Base-by-base conservation (phyloP, 2,797 vertebrate genomes). In the Brachyrhaphis roseni region DNA sequence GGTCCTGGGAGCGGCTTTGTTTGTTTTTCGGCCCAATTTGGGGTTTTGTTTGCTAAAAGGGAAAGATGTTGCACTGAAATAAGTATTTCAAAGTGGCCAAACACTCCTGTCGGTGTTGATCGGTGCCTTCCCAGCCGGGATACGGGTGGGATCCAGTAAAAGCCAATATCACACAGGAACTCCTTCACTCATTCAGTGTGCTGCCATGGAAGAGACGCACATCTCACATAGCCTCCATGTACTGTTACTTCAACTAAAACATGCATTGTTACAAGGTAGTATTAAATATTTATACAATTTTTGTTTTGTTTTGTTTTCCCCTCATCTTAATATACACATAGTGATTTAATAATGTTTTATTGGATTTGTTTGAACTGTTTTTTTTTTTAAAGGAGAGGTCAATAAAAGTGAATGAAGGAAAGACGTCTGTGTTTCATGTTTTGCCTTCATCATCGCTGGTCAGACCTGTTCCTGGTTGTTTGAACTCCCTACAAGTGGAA, bases 361-460 rank as follows among this genome's bases (percentile, higher is more conserved):
- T 92, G 88, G 77, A 90, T 91, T 88, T 85, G 72, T 95, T 92
- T 93, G 79, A 87, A 87, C 53, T 84, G 89, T 53, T 92, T 95
- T 95, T 46, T 72, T 80, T 66, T 64, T 62, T 31, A 92, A 93
- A 93, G 89, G 92, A 90, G 75, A 90, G 81, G 82, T 90, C 88
- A 95, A 94, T 95, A 95, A 96, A 95, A 91, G 85, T 89, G 88
- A 90, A 89, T 47, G 84, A 92, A 92, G 64, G 20, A 85, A 46
- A 53, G 49, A 10, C 2, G 18, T 72, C 64, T 78, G 51, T 62
- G 72, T 80, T 43, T 78, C 87, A 46, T 86, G 77, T 86, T 87
- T 82, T 80, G 18, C 36, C 45, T 78, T 76, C 12, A 43, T 68
- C 2, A 70, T 73, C 71, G 74, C 64, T 68, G 5, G 51, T 82